Base-by-base conservation (phyloP, 2,888 invertebrate species). In the Eubasilissa splendida region DNA sequence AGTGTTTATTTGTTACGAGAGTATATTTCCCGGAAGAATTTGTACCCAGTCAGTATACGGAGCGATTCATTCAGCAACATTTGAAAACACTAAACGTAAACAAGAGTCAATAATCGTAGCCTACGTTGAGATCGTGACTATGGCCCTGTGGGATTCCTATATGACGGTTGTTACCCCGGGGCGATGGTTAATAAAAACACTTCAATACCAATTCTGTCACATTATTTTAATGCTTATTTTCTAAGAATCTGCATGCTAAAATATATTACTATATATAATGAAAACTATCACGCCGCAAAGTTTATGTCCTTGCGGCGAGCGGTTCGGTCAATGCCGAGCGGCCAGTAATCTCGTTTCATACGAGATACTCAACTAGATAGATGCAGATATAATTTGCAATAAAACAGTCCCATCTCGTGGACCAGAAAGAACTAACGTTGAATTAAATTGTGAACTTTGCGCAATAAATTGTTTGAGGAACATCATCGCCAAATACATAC, bases 271-370 rank as follows among this genome's bases (percentile, higher is more conserved):
- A n/a, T n/a, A n/a, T n/a, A n/a, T n/a, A n/a, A n/a, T 63, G 31
- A 63, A 31, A 33, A 33, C 63, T 63, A 31, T 63, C 60, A 14
- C 33, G 63, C 63, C 7, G 33, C 63, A 31, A 31, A 33, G 31
- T 63, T 63, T 63, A 63, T 42, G 42, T 42, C 42, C 42, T 42
- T 42, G 63, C 63, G 33, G 2, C 63, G 63, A 31, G 33, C 10
- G 68, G 52, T 14, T 50, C 68, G 68, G 68, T 68, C 68, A 68
- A 68, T 68, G 68, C 68, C 68, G 50, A 68, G 68, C 42, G 68
- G n/a, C 68, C 68, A 68, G 50, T 52, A 11, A 68, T 68, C 68
- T 68, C 14, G 50, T 33, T 33, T 68, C n/a, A 68, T 42, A 9
- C 52, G 52, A 63, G 42, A 42, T 63, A 22, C 63, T 12, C 1